A percentile compares a stretch with the other conserved stretches of the same genome.
These are phyloP conservation scores for Aleiodes leptofemur DNA, from an alignment of 2,888 invertebrate species.

Conservation along the genomic window DNA sequence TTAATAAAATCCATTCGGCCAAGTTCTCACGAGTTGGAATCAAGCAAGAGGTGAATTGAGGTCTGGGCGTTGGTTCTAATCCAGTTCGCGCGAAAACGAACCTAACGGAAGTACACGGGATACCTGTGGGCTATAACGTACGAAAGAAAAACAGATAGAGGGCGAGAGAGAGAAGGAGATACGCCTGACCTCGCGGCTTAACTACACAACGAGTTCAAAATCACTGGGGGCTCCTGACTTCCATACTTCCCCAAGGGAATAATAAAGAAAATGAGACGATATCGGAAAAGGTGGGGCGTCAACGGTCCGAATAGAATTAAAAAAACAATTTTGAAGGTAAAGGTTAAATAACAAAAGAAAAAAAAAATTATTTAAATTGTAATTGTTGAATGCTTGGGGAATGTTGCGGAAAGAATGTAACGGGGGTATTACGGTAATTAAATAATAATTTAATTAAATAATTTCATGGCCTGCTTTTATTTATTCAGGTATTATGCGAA, in stretches of 20 bases:
- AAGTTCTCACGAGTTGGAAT: slow-evolving; percentile 48
- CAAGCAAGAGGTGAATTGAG: slow-evolving; percentile 26
- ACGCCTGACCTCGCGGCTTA: slow-evolving; percentile 70
- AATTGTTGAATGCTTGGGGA: no score
- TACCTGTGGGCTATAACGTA: slow-evolving; percentile 35
- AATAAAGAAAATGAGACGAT: slow-evolving; percentile 37
- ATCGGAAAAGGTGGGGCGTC: slow-evolving; percentile 43
- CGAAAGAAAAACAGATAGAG: not conserved
- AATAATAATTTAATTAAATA: no score
- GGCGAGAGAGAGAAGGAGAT: slow-evolving; percentile 59
- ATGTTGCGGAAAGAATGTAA: no score
- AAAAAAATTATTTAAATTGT: not conserved
- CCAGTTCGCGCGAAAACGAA: slow-evolving; percentile 70
- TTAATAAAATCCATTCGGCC: slow-evolving; percentile 15
- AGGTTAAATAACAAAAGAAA: slow-evolving; percentile 15
- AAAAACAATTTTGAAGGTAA: slow-evolving; percentile 7
- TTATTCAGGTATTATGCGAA: no score
- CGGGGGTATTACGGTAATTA: no score
- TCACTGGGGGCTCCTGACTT: slow-evolving; percentile 42
- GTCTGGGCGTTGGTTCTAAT: slow-evolving; percentile 64
- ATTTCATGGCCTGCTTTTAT: no score
- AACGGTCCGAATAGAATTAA: slow-evolving; percentile 32
- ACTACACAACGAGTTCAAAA: slow-evolving; percentile 55
- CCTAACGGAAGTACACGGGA: slow-evolving; percentile 63
- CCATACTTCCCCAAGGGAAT: slow-evolving; percentile 14